Evolutionary conservation across 2,797 vertebrate genomes (phyloP).

Genomic region (Craterocephalus amniculus): DNA sequence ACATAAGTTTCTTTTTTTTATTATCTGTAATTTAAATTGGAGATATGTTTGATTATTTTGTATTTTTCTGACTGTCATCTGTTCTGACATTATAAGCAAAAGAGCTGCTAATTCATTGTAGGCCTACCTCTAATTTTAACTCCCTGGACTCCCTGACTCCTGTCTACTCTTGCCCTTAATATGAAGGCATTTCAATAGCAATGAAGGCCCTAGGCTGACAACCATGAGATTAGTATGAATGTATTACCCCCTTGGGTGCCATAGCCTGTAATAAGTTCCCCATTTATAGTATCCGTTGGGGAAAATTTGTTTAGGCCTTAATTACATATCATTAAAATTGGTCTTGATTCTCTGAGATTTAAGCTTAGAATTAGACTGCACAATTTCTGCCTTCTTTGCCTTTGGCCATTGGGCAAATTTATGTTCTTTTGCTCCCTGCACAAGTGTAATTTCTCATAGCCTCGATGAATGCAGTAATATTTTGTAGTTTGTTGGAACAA

Average conservation of each 20-base stretch:
- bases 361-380: conserved; percentile 75
- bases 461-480: conserved; percentile 44
- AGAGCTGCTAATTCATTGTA: conserved; percentile 70
- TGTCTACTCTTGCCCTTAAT: conserved; percentile 80
- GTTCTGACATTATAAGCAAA: conserved; percentile 71
- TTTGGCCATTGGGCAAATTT: conserved; percentile 68
- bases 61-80: conserved; percentile 59
- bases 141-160: conserved; percentile 75
- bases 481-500: conserved; percentile 34
- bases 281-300: conserved; percentile 86
- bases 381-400: conserved; percentile 61
- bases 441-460: conserved; percentile 51
- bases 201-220: conserved; percentile 82
- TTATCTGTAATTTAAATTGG: conserved; percentile 39
- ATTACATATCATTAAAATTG: conserved; percentile 86
- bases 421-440: conserved; percentile 59
- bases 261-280: conserved; percentile 85
- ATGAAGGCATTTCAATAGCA: conserved; percentile 82
- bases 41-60: conserved; percentile 47
- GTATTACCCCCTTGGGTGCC: conserved; percentile 86
- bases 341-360: conserved; percentile 82
- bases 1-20: conserved; percentile 8
- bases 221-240: conserved; percentile 86
- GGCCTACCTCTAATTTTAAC: conserved; percentile 78
- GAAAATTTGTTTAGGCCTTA: conserved; percentile 86